Evolutionary conservation across 2,888 invertebrate genomes (phyloP), one percentile per base, ranked within the genome.

Genomic region (Caenorhabditis afra): DNA sequence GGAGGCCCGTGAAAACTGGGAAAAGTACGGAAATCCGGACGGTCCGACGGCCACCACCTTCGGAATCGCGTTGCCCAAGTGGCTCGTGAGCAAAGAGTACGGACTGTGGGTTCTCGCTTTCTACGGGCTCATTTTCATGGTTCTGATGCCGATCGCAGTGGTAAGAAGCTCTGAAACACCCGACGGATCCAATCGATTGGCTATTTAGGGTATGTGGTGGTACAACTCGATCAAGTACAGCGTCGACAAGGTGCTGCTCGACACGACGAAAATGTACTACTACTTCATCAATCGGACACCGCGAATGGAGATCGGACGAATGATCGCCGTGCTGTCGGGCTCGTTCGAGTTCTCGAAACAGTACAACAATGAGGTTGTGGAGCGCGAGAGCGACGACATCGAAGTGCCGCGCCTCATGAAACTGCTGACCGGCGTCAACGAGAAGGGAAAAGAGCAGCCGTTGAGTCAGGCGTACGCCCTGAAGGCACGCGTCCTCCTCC

Each of bases 31-130:
- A 22, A 99, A 99, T 92, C 99, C 99, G 0, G 99, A 99, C 93
- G 99, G 99, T 3, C 99, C 99, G 0, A 97, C 97, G 81, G 98
- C 97, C 23, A 98, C 97, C 94, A 96, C 96, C 88, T 99, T 99
- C 93, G 99, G 99, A 74, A 99, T 99, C 91, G 99, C 99, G 8
- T 91, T 99, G 65, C 99, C 99, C 7, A 97, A 98, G 66, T 99
- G 99, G 99, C 97, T 99, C 91, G 97, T 99, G 11, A 97, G 98
- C 90, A 97, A 98, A 91, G 96, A 99, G 91, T 99, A 99, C 91
- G 97, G 97, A 85, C 94, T 98, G 23, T 97, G 96, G 96, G 92
- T 97, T 7, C 93, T 97, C 58, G 96, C 96, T 3, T 93, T 96
- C 1, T 97, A 97, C 92, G 97, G 95, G 4, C 92, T 98, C 61